A percentile compares a stretch with the other conserved stretches of the same genome.
These are phyloP conservation scores for Metellina segmentata DNA, from an alignment of 2,888 invertebrate genomes.

Conservation along the genomic window DNA sequence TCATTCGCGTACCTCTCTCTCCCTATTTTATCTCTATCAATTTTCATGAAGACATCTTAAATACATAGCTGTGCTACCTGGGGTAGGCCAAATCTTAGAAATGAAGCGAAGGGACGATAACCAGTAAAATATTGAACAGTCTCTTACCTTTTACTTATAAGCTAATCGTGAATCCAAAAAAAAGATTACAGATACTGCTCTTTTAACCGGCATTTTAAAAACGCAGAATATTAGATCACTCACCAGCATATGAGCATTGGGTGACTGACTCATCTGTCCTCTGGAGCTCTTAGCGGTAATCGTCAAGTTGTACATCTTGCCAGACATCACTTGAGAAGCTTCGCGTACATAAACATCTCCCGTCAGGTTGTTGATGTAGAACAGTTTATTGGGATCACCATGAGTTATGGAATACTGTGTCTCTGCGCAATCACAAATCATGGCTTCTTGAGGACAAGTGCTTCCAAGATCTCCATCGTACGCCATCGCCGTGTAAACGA, in stretches of 20 bases:
- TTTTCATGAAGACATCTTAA: no score
- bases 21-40: no score
- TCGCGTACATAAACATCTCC: slow-evolving; percentile 76
- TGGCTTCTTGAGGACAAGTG: slow-evolving; percentile 50
- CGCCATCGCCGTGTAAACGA: slow-evolving; percentile 72
- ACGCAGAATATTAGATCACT: background rate
- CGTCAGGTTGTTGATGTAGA: slow-evolving; percentile 74
- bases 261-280: slow-evolving; percentile 47
- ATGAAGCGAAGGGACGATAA: no score
- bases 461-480: slow-evolving; percentile 69
- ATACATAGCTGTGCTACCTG: no score
- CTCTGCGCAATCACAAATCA: slow-evolving; percentile 74
- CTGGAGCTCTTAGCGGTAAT: slow-evolving; percentile 54
- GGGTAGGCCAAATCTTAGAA: no score
- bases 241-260: slow-evolving; percentile 52
- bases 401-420: slow-evolving; percentile 59
- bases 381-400: slow-evolving; percentile 52
- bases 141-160: no score
- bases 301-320: slow-evolving; percentile 54
- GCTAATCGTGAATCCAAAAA: no score
- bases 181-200: no score
- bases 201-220: no score
- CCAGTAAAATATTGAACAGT: no score
- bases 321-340: slow-evolving; percentile 38
- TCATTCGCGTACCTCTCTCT: no score